Base-by-base conservation (phyloP, 2,888 invertebrate genomes). In the Heliconius aoede region DNA sequence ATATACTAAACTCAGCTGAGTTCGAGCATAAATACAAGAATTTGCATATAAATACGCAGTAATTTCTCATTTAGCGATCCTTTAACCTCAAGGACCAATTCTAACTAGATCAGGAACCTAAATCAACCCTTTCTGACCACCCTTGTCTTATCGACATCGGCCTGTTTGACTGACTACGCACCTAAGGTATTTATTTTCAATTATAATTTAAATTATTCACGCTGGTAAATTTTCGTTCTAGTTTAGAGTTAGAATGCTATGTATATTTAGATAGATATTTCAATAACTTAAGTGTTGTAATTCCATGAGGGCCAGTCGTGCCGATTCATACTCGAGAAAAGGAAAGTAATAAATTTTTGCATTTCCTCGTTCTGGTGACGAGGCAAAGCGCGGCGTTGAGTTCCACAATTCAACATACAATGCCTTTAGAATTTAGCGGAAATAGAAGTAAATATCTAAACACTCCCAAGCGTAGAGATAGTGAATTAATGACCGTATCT, bases 81-180 rank as follows among this genome's bases (percentile, higher is more conserved):
- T 74, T 69, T 74, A 74, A 74, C 55, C 68, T 71, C 64, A 71
- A 77, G 74, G 74, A 76, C 65, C 76, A 76, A 74, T 74, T 58
- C 77, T 76, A 69, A 77, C 71, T 71, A 77, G 77, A 69, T 77
- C 71, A 77, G 71, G 64, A 77, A 74, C 77, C 74, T 74, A 71
- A 71, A 74, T 77, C 77, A 73, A 73, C 73, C 77, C 74, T 74
- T 77, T 74, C 76, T 73, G 67, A 62, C 77, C 71, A 77, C 74
- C 77, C 74, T 74, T 77, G 74, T 77, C 77, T 60, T 77, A 76
- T 72, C 71, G 75, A 76, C 62, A 72, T 76, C 64, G 64, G 51
- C 64, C 64, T 32, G 65, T 61, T 76, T 74, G 36, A 71, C 60
- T 72, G 69, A 74, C 69, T 69, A 61, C 74, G 61, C 30, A 64